Evolutionary conservation across 2,797 vertebrate genomes (phyloP), one percentile per base, ranked within the genome.

Genomic region (Galaxias olidus): DNA sequence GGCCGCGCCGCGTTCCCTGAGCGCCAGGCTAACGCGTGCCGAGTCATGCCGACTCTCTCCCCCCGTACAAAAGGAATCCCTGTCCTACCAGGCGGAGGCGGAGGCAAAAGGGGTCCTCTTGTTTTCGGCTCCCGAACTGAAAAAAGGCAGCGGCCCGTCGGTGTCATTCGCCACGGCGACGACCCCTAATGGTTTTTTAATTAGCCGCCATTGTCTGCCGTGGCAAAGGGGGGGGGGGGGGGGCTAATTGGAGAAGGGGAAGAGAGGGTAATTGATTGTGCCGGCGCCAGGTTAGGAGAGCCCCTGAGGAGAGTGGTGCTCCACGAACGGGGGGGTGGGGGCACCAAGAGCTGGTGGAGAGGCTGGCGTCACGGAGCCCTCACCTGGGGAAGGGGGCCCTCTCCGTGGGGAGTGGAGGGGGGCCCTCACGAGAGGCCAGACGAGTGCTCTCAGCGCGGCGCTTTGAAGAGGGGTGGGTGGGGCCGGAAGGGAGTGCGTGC

Each of bases 211-310:
- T 19, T 48, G 12, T 30, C 15, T 58, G n/a, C n/a, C n/a, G n/a
- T n/a, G n/a, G n/a, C n/a, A n/a, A n/a, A n/a, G n/a, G n/a, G n/a
- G n/a, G n/a, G n/a, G n/a, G n/a, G n/a, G n/a, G n/a, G n/a, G n/a
- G n/a, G n/a, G n/a, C 40, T 14, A 19, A 30, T 60, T 60, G 9
- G 9, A 13, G 46, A 14, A 48, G n/a, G 59, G 47, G 59, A 48
- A 49, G 30, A 47, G 18, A 50, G 47, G 47, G 46, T 50, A 42
- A 61, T 61, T 15, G 47, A 8, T 51, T 49, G 10, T 42, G 47
- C 47, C 47, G 41, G 41, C 42, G 50, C 59, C 12, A 12, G 10
- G 47, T 40, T 61, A 51, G 50, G 59, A 61, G 59, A 61, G 5
- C 59, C 20, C 41, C 59, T 50, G 30, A 17, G 47, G 59, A 50